Percentiles rank a stretch among this genome's conserved stretches.
phyloP scores from a whole-genome alignment of 2,888 invertebrate genomes.

The Alsophila aescularia region DNA sequence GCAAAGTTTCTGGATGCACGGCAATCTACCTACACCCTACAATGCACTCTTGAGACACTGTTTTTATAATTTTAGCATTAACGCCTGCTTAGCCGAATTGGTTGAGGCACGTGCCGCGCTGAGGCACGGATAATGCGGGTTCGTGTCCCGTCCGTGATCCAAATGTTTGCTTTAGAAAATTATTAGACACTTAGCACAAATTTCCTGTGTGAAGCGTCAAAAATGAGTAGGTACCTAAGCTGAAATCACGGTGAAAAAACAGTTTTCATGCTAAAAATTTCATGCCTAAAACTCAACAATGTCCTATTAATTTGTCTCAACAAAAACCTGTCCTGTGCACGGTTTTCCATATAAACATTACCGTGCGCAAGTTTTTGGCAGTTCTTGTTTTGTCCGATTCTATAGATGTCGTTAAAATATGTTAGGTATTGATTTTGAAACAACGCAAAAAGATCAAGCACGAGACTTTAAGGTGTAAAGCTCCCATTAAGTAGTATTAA shows the following conservation, averaged over 20 bases:
- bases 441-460: background rate
- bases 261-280: background rate
- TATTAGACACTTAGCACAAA: too few relatives aligned
- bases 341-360: too few relatives aligned
- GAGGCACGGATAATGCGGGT: too few relatives aligned
- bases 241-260: background rate
- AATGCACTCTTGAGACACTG: constrained; percentile 42
- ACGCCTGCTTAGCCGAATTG: too few relatives aligned
- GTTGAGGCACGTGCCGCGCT: too few relatives aligned
- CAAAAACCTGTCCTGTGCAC: background rate
- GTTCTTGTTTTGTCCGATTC: background rate
- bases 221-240: background rate
- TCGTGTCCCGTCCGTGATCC: too few relatives aligned
- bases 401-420: constrained; percentile 24
- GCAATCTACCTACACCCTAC: constrained; percentile 44
- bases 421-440: constrained; percentile 8
- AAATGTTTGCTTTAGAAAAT: too few relatives aligned
- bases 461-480: constrained; percentile 7
- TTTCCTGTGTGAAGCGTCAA: background rate
- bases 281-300: background rate
- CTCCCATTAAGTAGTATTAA: too few relatives aligned
- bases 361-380: background rate
- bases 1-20: constrained; percentile 47
- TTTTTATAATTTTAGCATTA: too few relatives aligned
- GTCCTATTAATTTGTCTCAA: background rate